phyloP scores from a whole-genome alignment of 2,888 invertebrate species.

The Zygaena filipendulae region DNA sequence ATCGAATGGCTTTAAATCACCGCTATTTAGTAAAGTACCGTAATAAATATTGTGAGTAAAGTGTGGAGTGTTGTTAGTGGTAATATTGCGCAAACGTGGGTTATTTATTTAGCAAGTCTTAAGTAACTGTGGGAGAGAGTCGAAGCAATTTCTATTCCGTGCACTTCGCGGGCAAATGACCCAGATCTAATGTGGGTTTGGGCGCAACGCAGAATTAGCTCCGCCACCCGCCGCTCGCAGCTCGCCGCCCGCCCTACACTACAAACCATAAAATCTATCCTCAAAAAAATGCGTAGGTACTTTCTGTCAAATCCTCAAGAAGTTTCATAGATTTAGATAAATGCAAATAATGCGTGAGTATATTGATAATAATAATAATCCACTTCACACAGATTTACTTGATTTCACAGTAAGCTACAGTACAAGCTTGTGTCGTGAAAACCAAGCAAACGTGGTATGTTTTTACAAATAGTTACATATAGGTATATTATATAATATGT shows the following conservation, averaged over 20 bases:
- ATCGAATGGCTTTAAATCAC: no score
- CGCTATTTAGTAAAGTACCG: no score
- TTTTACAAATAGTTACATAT: no score
- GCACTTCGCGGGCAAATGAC: constrained; percentile 54
- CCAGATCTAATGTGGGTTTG: constrained; percentile 45
- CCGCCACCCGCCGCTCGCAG: constrained; percentile 15
- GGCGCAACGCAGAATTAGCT: constrained; percentile 18
- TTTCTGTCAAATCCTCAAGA: neutral
- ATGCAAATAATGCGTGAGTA: neutral
- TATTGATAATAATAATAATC: constrained; percentile 3
- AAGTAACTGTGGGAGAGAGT: constrained; percentile 29
- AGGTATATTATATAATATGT: no score
- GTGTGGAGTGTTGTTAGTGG: constrained; percentile 60
- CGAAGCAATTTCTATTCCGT: constrained; percentile 42
- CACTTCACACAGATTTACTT: no score
- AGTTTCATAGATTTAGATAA: neutral
- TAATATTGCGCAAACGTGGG: constrained; percentile 55
- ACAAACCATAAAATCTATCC: constrained; percentile 12
- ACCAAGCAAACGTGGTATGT: no score
- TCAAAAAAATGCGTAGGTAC: constrained; percentile 11
- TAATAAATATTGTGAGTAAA: no score
- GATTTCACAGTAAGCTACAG: no score
- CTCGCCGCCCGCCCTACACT: constrained; percentile 14
- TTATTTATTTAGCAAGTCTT: constrained; percentile 60
- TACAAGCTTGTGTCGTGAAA: no score